Conservation (phyloP, 2,888 invertebrate species). For the Rotaria socialis region DNA sequence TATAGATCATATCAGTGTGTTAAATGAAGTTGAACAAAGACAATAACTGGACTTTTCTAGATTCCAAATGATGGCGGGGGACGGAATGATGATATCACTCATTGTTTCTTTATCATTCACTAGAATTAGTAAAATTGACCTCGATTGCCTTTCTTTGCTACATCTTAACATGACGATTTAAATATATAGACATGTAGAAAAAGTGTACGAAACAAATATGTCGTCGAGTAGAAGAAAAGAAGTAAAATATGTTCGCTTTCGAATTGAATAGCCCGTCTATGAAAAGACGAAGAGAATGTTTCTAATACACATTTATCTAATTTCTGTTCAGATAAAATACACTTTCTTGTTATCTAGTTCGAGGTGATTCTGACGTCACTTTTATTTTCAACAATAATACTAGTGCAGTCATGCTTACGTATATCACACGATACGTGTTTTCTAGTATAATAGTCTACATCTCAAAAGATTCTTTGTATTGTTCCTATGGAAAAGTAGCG, state of each 20-base stretch:
- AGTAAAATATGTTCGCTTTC: neutral
- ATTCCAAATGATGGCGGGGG: neutral
- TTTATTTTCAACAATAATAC: neutral
- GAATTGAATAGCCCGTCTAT: neutral
- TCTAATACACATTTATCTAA: neutral
- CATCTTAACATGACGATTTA: neutral
- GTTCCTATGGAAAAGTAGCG: too few relatives aligned
- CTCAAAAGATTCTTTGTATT: too few relatives aligned
- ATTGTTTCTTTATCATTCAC: neutral
- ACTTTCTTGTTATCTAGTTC: neutral
- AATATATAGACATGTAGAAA: neutral
- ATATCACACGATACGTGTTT: too few relatives aligned
- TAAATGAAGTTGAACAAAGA: neutral
- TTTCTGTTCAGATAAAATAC: neutral
- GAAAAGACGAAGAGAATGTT: neutral
- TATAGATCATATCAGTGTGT: neutral
- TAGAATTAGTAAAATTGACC: neutral
- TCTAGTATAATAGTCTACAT: too few relatives aligned
- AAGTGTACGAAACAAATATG: neutral
- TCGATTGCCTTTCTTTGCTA: neutral
- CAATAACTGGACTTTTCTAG: neutral
- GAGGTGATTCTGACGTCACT: neutral
- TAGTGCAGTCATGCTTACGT: neutral
- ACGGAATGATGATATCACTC: neutral
- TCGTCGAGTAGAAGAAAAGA: neutral